Conservation (phyloP, 2,113 vertebrate genomes). For the Alces alces region DNA sequence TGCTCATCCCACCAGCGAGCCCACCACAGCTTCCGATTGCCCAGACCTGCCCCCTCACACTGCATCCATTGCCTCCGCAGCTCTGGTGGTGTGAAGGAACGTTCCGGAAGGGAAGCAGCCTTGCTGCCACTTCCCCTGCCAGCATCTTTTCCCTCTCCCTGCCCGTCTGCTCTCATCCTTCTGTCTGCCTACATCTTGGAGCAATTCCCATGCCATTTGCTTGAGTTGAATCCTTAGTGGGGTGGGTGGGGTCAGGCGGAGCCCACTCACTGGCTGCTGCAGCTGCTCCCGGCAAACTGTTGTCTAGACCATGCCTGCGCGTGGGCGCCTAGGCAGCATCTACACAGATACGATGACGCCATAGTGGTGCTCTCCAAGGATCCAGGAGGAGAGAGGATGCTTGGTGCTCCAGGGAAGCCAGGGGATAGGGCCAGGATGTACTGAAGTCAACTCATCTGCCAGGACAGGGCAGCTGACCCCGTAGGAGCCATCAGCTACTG, state of each 20-base stretch:
- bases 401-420: neutral
- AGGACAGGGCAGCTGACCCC: neutral
- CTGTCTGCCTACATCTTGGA: conserved; percentile 37
- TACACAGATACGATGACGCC: neutral
- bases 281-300: conserved; percentile 57
- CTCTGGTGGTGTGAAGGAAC: neutral
- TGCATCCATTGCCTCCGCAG: neutral
- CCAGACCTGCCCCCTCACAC: neutral
- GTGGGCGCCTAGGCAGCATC: neutral
- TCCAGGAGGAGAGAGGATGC: neutral
- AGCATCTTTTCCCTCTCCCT: conserved; percentile 36
- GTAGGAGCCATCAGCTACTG: accelerated
- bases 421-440: neutral
- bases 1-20: neutral
- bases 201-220: neutral
- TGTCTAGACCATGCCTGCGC: conserved; percentile 38
- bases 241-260: conserved; percentile 32
- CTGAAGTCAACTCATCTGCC: neutral
- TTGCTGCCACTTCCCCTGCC: neutral
- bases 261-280: conserved; percentile 39
- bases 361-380: conserved; percentile 27
- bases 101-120: conserved; percentile 37
- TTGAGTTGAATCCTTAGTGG: conserved; percentile 29
- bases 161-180: conserved; percentile 48
- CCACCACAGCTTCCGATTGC: neutral